These are phyloP conservation scores for Cactoblastis cactorum DNA, from an alignment of 2,888 invertebrate species.

Conservation along the genomic window DNA sequence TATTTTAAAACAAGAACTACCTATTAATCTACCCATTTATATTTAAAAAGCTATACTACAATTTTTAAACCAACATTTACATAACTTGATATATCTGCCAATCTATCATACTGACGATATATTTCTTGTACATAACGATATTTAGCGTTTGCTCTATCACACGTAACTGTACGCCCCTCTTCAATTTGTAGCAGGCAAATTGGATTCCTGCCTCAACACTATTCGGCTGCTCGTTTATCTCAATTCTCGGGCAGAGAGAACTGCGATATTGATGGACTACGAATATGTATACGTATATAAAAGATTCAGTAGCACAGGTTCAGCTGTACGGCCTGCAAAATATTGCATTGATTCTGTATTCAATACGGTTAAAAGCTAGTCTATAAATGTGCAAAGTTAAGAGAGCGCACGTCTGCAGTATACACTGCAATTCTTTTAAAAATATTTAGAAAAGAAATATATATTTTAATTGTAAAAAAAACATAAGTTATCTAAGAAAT, in stretches of 20 bases:
- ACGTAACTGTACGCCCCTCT: slow-evolving; percentile 17
- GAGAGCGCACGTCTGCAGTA: no score
- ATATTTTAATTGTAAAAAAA: no score
- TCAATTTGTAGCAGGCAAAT: slow-evolving; percentile 27
- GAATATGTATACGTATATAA: slow-evolving; percentile 5
- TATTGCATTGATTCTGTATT: not conserved
- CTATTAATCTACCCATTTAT: no score
- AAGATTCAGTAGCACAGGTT: not conserved
- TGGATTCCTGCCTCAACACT: slow-evolving; percentile 49
- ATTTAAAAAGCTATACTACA: no score
- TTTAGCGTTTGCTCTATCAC: slow-evolving; percentile 19
- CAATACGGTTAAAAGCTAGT: not conserved
- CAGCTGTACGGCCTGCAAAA: not conserved
- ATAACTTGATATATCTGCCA: not conserved
- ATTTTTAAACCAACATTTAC: no score
- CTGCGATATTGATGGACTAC: slow-evolving; percentile 24
- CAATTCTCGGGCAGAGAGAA: slow-evolving; percentile 49
- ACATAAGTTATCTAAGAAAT: no score
- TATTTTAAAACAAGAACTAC: no score
- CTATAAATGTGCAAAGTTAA: no score
- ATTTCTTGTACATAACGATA: slow-evolving; percentile 15
- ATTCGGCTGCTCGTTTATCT: slow-evolving; percentile 62
- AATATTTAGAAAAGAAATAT: no score
- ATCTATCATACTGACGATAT: not conserved
- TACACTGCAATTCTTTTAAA: no score